These are phyloP conservation scores for Charanyca ferruginea DNA, from an alignment of 2,888 invertebrate genomes.

Conservation along the genomic window DNA sequence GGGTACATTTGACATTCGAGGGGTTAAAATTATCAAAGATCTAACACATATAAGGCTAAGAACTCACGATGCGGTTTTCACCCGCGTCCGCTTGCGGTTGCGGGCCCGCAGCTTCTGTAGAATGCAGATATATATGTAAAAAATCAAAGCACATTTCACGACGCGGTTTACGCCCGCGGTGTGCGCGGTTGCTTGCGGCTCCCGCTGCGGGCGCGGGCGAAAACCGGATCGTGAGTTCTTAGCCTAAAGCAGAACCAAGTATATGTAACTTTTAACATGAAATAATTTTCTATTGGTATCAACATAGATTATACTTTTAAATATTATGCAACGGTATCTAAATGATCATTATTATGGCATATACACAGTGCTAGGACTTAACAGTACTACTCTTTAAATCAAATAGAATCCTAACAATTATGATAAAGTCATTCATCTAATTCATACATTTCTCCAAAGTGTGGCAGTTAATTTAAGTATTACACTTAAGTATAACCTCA, in stretches of 20 bases:
- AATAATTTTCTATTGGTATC: constrained; percentile 11
- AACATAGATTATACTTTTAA: constrained; percentile 28
- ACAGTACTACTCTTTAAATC: constrained; percentile 21
- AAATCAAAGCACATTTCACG: no score
- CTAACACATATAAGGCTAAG: not conserved
- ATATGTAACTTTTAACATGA: constrained; percentile 24
- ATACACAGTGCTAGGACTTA: constrained; percentile 23
- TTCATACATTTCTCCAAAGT: constrained; percentile 45
- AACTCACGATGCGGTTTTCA: no score
- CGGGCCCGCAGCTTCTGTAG: no score
- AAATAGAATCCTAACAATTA: constrained; percentile 25
- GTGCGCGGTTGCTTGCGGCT: no score
- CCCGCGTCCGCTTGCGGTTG: no score
- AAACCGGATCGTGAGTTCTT: no score
- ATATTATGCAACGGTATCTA: constrained; percentile 35
- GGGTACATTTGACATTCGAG: no score
- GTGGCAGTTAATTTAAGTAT: constrained; percentile 46
- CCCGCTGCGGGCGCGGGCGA: no score
- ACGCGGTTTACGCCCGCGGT: no score
- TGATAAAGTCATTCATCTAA: constrained; percentile 24
- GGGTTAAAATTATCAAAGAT: constrained; percentile 5
- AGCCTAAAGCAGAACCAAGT: constrained; percentile 6
- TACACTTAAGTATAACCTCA: constrained; percentile 55
- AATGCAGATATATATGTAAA: no score
- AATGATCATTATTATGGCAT: constrained; percentile 24